Evolutionary conservation across 2,113 vertebrate species (phyloP).

Genomic region (Camelus dromedarius): DNA sequence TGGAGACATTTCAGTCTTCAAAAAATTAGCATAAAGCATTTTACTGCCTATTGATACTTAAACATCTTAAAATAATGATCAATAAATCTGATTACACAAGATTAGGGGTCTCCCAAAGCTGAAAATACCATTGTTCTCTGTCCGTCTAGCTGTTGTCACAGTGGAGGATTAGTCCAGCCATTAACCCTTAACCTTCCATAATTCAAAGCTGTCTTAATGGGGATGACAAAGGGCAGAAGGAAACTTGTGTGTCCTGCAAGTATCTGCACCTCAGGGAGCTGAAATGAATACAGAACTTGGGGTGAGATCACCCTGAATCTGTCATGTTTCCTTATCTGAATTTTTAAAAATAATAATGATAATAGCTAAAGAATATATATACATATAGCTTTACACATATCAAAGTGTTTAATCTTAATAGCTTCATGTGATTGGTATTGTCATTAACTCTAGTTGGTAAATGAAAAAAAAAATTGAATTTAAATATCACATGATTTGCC

Average conservation of each 20-base stretch:
- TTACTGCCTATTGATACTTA: not conserved
- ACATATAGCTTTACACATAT: not conserved
- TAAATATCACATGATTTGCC: not conserved
- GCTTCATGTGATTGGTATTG: not conserved
- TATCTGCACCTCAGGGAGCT: not conserved
- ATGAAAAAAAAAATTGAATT: not conserved
- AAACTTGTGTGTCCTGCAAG: not conserved
- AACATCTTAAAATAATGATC: not conserved
- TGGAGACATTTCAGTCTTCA: not conserved
- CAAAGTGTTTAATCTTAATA: not conserved
- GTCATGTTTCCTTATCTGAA: not conserved
- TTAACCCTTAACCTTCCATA: not conserved
- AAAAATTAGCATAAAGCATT: not conserved
- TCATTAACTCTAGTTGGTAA: not conserved
- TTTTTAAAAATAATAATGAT: not conserved
- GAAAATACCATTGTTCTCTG: not conserved
- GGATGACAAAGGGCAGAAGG: not conserved
- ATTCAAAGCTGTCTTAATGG: not conserved
- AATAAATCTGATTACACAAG: not conserved
- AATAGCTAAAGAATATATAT: not conserved
- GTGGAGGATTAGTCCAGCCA: not conserved
- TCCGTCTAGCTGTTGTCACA: not conserved
- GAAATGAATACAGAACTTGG: not conserved
- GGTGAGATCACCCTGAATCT: not conserved
- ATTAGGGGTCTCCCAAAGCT: not conserved